Percentiles rank a stretch among this genome's conserved stretches.
Conservation (phyloP, 2,113 vertebrate genomes). For the Sceloporus undulatus region DNA sequence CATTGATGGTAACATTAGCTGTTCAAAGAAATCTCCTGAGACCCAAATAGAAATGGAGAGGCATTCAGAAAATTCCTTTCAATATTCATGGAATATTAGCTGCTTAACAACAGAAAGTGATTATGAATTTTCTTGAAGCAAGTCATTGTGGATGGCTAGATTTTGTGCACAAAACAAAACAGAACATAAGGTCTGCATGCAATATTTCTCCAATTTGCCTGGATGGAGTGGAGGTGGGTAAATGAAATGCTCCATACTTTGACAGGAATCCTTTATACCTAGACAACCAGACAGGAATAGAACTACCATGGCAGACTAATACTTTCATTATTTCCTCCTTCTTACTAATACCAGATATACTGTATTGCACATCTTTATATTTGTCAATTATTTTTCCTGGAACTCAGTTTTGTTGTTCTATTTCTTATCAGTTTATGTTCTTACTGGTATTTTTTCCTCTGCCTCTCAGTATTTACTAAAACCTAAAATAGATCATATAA, state of each 20-base stretch:
- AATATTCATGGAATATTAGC: conserved; percentile 76
- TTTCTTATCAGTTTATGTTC: background rate
- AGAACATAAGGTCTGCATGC: conserved; percentile 66
- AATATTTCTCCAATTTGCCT: conserved; percentile 72
- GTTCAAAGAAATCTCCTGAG: conserved; percentile 49
- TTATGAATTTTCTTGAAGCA: conserved; percentile 78
- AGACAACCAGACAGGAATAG: background rate
- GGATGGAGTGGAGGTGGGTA: background rate
- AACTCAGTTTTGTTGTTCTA: background rate
- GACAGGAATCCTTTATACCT: background rate
- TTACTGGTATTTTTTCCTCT: background rate
- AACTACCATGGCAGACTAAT: background rate
- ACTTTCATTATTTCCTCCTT: background rate
- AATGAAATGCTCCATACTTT: background rate
- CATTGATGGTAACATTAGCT: conserved; percentile 47
- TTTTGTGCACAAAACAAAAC: conserved; percentile 65
- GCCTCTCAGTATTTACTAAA: background rate
- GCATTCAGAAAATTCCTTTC: conserved; percentile 66
- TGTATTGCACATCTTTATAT: background rate
- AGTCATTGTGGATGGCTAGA: conserved; percentile 75
- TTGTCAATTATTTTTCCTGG: background rate
- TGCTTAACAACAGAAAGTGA: conserved; percentile 75
- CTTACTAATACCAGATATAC: background rate
- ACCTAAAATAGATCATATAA: background rate
- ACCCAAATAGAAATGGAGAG: conserved; percentile 54